phyloP scores from a whole-genome alignment of 2,797 vertebrate genomes.

The Cossypha polioptera region DNA sequence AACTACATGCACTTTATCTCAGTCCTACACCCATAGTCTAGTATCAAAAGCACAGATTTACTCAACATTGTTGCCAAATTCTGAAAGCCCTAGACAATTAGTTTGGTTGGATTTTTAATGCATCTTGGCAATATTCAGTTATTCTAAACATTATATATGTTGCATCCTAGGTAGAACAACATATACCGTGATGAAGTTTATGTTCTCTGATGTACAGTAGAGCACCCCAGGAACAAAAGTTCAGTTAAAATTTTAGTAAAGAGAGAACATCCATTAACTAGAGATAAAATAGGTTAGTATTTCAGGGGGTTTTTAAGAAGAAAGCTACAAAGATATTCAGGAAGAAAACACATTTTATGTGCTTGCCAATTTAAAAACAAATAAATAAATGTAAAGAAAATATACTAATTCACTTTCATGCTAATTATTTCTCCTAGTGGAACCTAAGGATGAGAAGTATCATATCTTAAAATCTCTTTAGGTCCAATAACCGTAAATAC shows the following conservation, averaged over 20 bases:
- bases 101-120: conserved; percentile 21
- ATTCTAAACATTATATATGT: background rate
- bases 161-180: background rate
- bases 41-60: background rate
- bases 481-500: background rate
- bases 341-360: background rate
- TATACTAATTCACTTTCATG: background rate
- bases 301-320: background rate
- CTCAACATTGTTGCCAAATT: background rate
- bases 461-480: background rate
- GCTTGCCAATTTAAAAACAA: background rate
- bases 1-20: background rate
- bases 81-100: conserved; percentile 9
- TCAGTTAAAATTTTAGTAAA: background rate
- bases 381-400: background rate
- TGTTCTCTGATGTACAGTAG: background rate
- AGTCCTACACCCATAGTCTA: background rate
- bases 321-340: background rate
- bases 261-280: background rate
- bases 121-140: background rate
- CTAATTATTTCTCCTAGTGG: background rate
- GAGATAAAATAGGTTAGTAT: background rate
- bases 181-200: background rate
- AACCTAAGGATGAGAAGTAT: background rate
- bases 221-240: background rate